These are phyloP conservation scores for Urophycis tenuis DNA, from an alignment of 2,797 vertebrate species.

Conservation along the genomic window DNA sequence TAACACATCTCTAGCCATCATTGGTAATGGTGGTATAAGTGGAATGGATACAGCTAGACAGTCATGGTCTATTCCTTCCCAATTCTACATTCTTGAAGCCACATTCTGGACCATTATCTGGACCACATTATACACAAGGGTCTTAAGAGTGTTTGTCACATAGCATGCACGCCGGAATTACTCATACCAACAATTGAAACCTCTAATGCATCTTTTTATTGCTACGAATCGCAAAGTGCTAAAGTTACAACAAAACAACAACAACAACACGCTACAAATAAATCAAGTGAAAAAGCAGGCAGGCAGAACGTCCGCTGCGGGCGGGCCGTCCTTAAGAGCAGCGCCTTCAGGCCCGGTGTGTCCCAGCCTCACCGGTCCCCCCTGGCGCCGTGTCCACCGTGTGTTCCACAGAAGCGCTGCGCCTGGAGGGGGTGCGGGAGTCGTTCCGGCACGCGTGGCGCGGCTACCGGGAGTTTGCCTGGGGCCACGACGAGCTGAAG, in stretches of 20 bases:
- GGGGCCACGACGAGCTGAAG: slow-evolving; percentile 92
- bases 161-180: too few relatives aligned
- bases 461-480: slow-evolving; percentile 85
- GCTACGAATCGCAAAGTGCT: neutral
- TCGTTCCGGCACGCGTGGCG: slow-evolving; percentile 89
- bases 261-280: neutral
- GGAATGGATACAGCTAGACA: too few relatives aligned
- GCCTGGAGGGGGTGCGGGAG: slow-evolving; percentile 74
- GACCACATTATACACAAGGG: too few relatives aligned
- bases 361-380: neutral
- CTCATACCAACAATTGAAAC: neutral
- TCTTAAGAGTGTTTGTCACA: too few relatives aligned
- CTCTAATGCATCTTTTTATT: neutral
- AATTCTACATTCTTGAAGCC: too few relatives aligned
- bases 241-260: neutral
- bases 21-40: neutral
- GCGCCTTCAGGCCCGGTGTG: neutral
- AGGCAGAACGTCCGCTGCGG: neutral
- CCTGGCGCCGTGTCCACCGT: neutral
- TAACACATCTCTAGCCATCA: too few relatives aligned
- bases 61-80: too few relatives aligned
- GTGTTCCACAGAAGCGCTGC: slow-evolving; percentile 44
- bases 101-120: too few relatives aligned
- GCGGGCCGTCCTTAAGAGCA: neutral
- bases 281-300: neutral